A percentile compares a stretch with the other conserved stretches of the same genome.
Conservation (phyloP, 2,797 vertebrate species). For the Periparus ater region DNA sequence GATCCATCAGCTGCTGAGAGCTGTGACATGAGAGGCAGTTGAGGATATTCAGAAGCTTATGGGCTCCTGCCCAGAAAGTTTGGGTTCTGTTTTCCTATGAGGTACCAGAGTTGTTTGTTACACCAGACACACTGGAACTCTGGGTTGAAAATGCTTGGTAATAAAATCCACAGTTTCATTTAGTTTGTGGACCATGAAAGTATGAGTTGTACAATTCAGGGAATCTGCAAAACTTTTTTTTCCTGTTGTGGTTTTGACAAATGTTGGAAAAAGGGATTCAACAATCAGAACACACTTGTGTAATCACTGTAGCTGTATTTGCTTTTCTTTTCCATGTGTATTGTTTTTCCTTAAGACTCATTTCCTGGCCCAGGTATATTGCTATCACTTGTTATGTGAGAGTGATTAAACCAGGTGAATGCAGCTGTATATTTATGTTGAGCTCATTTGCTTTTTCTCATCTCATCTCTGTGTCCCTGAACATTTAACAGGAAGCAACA, state of each 20-base stretch:
- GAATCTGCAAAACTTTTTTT: neutral
- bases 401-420: neutral
- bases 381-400: neutral
- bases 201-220: neutral
- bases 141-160: neutral
- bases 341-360: neutral
- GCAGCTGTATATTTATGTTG: neutral
- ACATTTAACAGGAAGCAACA: constrained; percentile 86
- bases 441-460: neutral
- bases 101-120: neutral
- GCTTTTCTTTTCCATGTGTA: neutral
- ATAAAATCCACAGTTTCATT: neutral
- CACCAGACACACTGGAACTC: neutral
- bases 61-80: neutral
- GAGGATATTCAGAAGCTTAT: neutral
- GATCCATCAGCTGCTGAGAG: neutral
- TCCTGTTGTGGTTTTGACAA: neutral
- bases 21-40: neutral
- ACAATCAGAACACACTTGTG: neutral
- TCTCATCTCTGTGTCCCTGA: neutral
- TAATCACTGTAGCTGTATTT: neutral
- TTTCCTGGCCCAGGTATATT: neutral
- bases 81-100: neutral
- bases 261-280: neutral
- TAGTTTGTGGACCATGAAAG: neutral